Evolutionary conservation across 1,140 invertebrate genomes (phyloP).

Genomic region (Akabosia matsudoensis): DNA sequence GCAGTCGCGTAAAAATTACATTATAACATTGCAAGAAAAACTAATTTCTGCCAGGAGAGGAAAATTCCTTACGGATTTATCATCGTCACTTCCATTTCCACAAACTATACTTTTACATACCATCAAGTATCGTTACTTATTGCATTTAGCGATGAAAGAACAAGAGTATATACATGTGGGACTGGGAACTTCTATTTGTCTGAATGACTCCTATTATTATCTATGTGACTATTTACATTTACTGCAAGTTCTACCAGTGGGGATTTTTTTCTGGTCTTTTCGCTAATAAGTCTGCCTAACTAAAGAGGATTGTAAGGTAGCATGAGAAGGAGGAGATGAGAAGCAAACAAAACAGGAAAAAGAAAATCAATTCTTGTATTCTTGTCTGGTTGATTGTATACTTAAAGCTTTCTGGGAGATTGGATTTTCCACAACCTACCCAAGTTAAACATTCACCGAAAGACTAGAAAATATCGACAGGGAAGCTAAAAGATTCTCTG

Average conservation of each 20-base stretch:
- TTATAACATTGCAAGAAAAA: neutral
- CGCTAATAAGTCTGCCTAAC: neutral
- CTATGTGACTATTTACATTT: neutral
- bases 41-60: no score
- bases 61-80: neutral
- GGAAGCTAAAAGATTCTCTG: neutral
- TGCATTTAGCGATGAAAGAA: no score
- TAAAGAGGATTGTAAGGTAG: neutral
- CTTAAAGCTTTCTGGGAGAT: slow-evolving; percentile 7
- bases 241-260: neutral
- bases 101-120: no score
- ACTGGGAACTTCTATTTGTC: no score
- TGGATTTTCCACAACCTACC: slow-evolving; percentile 15
- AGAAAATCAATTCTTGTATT: slow-evolving; percentile 3
- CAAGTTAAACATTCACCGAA: neutral
- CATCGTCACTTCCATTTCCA: neutral
- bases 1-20: neutral
- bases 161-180: no score
- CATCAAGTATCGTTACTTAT: no score
- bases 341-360: neutral
- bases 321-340: neutral
- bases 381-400: no score
- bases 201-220: neutral
- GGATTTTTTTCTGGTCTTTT: no score
- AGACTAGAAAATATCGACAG: no score